Percentiles rank a stretch among this genome's conserved stretches.
Conservation (phyloP, 2,888 invertebrate genomes). For the Leucoptera coffeella region DNA sequence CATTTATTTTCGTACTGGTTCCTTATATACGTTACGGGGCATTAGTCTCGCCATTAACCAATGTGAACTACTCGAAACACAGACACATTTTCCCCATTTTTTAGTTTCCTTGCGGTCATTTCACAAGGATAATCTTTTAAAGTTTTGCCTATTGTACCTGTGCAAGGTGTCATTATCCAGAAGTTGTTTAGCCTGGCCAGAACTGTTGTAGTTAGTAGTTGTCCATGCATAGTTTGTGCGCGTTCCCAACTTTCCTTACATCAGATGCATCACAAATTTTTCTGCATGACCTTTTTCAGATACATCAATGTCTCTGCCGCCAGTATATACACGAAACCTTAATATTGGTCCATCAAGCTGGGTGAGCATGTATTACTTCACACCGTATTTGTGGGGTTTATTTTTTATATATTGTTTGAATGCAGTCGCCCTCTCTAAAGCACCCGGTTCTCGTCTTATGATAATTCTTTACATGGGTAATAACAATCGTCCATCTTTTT, state of each 20-base stretch:
- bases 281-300: not conserved
- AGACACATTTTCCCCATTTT: not conserved
- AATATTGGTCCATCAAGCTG: constrained; percentile 5
- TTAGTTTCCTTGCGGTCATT: no score
- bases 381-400: no score
- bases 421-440: constrained; percentile 6
- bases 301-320: not conserved
- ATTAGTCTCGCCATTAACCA: not conserved
- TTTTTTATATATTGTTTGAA: constrained; percentile 1
- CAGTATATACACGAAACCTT: not conserved
- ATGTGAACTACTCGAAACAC: no score
- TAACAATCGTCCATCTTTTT: constrained; percentile 9
- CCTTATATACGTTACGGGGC: not conserved
- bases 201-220: constrained; percentile 1
- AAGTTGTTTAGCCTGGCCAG: not conserved
- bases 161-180: constrained; percentile 1
- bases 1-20: constrained; percentile 1
- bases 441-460: constrained; percentile 8
- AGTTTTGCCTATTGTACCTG: not conserved
- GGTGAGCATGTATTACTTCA: constrained; percentile 7
- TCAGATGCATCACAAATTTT: no score
- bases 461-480: constrained; percentile 8
- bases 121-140: no score
- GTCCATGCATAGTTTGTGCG: constrained; percentile 1
- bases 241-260: constrained; percentile 1